phyloP scores from a whole-genome alignment of 2,888 invertebrate species.

The Kryphioiulus occultus region DNA sequence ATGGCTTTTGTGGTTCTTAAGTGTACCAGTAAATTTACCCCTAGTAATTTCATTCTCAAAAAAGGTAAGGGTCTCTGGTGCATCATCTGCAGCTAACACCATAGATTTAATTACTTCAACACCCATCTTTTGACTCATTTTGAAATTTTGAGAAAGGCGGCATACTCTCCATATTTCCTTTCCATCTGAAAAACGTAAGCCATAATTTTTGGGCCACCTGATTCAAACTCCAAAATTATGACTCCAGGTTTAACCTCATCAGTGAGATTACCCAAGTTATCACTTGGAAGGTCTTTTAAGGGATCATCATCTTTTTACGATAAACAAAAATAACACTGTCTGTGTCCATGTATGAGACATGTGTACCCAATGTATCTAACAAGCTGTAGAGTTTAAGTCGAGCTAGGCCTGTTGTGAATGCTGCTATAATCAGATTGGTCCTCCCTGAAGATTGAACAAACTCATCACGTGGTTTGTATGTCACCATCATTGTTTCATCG shows the following conservation, averaged over 20 bases:
- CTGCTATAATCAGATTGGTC: constrained; percentile 59
- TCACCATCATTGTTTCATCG: not conserved
- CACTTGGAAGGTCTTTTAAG: constrained; percentile 55
- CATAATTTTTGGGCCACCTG: constrained; percentile 61
- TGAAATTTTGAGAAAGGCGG: constrained; percentile 57
- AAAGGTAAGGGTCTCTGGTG: not conserved
- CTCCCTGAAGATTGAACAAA: not conserved
- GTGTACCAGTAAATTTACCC: not conserved
- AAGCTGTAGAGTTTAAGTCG: constrained; percentile 59
- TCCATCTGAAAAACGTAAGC: constrained; percentile 54
- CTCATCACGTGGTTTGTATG: not conserved
- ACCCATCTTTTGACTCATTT: constrained; percentile 54
- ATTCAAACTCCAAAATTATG: constrained; percentile 59
- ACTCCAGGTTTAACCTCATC: constrained; percentile 58
- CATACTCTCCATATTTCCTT: constrained; percentile 57
- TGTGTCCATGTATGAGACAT: constrained; percentile 59
- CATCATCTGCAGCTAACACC: constrained; percentile 31
- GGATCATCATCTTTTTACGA: constrained; percentile 55
- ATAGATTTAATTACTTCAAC: constrained; percentile 54
- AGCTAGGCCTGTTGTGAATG: constrained; percentile 60
- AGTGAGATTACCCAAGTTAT: constrained; percentile 60
- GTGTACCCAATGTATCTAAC: constrained; percentile 58
- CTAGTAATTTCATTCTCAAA: not conserved
- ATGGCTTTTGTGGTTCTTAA: too few relatives aligned
- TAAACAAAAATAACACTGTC: too few relatives aligned